Conservation (phyloP, 2,113 vertebrate genomes). For the Cnemophilus loriae region DNA sequence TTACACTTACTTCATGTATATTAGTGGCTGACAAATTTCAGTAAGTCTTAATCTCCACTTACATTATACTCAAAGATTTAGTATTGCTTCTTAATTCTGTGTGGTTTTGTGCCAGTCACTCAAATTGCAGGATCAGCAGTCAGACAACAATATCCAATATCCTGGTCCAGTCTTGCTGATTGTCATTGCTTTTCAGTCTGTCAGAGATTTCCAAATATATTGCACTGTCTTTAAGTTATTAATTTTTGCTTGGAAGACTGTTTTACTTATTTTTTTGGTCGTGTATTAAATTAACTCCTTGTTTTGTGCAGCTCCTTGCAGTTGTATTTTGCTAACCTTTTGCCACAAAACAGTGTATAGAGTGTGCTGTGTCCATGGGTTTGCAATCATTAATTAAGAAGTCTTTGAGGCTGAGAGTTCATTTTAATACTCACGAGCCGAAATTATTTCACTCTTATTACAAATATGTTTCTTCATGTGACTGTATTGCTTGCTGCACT, state of each 20-base stretch:
- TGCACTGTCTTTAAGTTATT: not conserved
- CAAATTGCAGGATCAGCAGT: not conserved
- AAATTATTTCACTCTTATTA: not conserved
- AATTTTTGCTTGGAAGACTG: not conserved
- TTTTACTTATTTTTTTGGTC: not conserved
- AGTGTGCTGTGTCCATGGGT: not conserved
- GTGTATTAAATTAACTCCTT: not conserved
- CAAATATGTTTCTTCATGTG: not conserved
- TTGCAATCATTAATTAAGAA: not conserved
- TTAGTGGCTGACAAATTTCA: not conserved
- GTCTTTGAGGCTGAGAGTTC: not conserved
- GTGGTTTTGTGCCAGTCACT: not conserved
- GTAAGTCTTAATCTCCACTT: not conserved
- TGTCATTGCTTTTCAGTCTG: not conserved
- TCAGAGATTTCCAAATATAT: not conserved
- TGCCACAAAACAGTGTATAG: not conserved
- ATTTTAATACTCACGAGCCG: not conserved
- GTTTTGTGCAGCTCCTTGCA: not conserved
- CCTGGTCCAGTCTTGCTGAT: not conserved
- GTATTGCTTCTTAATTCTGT: not conserved
- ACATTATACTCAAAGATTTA: not conserved
- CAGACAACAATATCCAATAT: not conserved
- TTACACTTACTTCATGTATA: not conserved
- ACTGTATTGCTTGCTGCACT: not conserved
- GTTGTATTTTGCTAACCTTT: not conserved